A percentile compares a stretch with the other conserved stretches of the same genome.
Evolutionary conservation across 64 coral and sea anemone species (phyloP).

Genomic region (Acropora yongei): DNA sequence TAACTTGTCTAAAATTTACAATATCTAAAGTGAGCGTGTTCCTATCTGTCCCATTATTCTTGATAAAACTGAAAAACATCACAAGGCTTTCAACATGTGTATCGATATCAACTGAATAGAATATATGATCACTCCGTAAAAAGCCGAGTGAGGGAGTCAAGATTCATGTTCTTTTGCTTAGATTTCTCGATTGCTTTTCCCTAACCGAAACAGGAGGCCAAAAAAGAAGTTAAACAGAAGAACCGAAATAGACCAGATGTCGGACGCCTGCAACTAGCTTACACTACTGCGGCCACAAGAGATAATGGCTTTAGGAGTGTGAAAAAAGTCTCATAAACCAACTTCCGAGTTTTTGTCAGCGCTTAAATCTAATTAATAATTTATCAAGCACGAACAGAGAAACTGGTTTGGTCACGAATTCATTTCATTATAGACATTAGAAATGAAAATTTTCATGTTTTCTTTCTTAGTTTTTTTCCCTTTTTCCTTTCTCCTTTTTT

Average conservation of each 20-base stretch:
- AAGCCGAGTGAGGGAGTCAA: background rate
- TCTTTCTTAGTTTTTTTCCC: background rate
- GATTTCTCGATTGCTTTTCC: background rate
- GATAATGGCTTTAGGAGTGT: background rate
- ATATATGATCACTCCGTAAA: background rate
- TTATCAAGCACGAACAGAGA: background rate
- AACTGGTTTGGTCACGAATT: background rate
- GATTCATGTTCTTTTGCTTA: background rate
- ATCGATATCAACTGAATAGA: background rate
- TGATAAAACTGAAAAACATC: background rate
- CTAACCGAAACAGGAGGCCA: background rate
- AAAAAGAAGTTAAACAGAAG: background rate
- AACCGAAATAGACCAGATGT: constrained; percentile 1
- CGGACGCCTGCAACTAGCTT: background rate
- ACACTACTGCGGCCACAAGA: background rate
- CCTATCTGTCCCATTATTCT: background rate
- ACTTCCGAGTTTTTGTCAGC: background rate
- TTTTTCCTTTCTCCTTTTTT: background rate
- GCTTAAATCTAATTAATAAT: background rate
- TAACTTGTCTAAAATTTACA: constrained; percentile 2
- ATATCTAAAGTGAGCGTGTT: constrained; percentile 1
- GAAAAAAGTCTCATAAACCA: background rate
- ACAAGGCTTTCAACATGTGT: background rate
- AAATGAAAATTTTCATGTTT: background rate
- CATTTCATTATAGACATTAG: background rate